Percentiles rank a stretch among this genome's conserved stretches.
Evolutionary conservation across 2,888 invertebrate genomes (phyloP).

Genomic region (Rhogogaster chlorosoma): DNA sequence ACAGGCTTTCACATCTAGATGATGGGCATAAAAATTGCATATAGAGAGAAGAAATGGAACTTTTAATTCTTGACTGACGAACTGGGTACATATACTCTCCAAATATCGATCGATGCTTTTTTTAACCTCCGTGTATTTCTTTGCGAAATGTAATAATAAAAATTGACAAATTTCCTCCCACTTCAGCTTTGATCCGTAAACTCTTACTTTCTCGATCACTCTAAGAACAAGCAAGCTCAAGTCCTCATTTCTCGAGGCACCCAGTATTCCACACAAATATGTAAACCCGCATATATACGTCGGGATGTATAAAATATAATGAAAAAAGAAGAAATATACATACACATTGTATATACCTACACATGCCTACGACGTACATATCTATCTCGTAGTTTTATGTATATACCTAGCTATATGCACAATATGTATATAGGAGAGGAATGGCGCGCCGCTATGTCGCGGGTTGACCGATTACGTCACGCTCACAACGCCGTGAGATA

Average conservation of each 20-base stretch:
- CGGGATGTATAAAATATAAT: neutral
- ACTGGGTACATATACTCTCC: too few species aligned
- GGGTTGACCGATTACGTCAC: constrained; percentile 51
- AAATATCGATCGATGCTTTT: too few species aligned
- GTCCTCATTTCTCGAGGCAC: neutral
- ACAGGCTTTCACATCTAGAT: too few species aligned
- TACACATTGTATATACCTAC: neutral
- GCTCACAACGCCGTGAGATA: constrained; percentile 44
- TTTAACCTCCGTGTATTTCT: too few species aligned
- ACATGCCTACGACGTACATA: neutral
- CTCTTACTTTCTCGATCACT: neutral
- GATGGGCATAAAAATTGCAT: too few species aligned
- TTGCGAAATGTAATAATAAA: too few species aligned
- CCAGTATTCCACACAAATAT: neutral
- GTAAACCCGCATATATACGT: neutral
- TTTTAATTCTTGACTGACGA: too few species aligned
- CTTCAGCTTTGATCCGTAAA: neutral
- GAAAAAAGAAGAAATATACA: neutral
- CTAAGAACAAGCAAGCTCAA: neutral
- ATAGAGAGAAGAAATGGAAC: neutral
- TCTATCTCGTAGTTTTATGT: neutral
- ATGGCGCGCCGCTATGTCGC: constrained; percentile 38
- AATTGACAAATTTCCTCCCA: neutral
- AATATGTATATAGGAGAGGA: neutral
- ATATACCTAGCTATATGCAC: neutral